Conservation (phyloP, 2,113 vertebrate species). For the Aleadryas rufinucha region DNA sequence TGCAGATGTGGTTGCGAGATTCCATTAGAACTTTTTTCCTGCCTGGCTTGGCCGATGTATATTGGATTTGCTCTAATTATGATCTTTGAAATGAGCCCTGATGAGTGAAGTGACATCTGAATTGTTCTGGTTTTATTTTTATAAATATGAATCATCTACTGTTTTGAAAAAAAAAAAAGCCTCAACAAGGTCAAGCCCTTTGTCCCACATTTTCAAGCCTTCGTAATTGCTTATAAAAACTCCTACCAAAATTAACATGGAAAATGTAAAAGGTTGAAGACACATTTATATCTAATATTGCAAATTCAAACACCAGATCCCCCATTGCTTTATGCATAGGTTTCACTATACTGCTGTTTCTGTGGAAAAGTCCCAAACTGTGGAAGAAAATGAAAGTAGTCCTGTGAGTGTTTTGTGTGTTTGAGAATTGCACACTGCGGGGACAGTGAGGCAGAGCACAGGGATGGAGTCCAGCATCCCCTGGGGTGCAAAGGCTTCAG, state of each 20-base stretch:
- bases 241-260: neutral
- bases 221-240: neutral
- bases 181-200: neutral
- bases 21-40: neutral
- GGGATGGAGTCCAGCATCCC: neutral
- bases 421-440: fast-evolving
- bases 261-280: neutral
- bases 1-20: neutral
- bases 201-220: neutral
- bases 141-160: neutral
- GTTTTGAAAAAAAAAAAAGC: neutral
- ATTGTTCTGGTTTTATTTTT: constrained; percentile 9
- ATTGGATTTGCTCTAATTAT: constrained; percentile 15
- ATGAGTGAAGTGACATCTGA: neutral
- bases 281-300: neutral
- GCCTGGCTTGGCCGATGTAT: neutral
- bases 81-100: neutral
- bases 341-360: neutral
- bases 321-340: neutral
- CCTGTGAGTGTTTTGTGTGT: neutral
- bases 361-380: neutral
- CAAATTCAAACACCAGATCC: neutral
- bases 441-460: neutral
- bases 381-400: neutral
- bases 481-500: neutral